phyloP scores from a whole-genome alignment of 1,140 invertebrate genomes.

The Bombyx mandarina region DNA sequence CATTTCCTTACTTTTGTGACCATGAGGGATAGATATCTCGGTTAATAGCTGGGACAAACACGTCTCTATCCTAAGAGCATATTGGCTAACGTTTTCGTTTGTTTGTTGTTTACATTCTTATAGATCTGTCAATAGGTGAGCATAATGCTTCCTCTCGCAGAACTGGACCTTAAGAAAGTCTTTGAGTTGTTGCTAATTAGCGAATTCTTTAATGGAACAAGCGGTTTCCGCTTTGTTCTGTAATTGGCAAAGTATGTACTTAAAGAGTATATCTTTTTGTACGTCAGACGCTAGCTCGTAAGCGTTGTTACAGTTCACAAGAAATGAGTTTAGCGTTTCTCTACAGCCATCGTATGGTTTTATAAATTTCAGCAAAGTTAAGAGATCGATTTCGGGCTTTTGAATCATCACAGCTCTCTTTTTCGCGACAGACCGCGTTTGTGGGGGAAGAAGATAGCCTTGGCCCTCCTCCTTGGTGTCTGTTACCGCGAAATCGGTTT shows the following conservation, averaged over 20 bases:
- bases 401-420: too few species aligned
- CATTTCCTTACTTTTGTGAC: too few species aligned
- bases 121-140: slow-evolving; percentile 1
- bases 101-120: slow-evolving; percentile 2
- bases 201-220: slow-evolving; percentile 1
- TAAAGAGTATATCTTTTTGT: background rate
- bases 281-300: background rate
- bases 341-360: slow-evolving; percentile 1
- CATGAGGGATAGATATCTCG: too few species aligned
- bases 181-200: background rate
- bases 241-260: slow-evolving; percentile 3
- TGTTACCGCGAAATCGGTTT: too few species aligned
- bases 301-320: background rate
- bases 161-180: slow-evolving; percentile 1
- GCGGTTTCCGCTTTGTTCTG: background rate
- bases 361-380: background rate
- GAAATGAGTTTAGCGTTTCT: background rate
- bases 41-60: background rate
- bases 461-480: too few species aligned
- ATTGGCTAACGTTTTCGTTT: slow-evolving; percentile 1
- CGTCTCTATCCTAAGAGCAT: background rate
- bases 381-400: too few species aligned
- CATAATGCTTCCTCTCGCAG: slow-evolving; percentile 1
- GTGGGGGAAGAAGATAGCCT: too few species aligned
- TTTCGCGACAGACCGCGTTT: too few species aligned